Conservation (phyloP, 2,888 invertebrate species). For the Troides aeacus region DNA sequence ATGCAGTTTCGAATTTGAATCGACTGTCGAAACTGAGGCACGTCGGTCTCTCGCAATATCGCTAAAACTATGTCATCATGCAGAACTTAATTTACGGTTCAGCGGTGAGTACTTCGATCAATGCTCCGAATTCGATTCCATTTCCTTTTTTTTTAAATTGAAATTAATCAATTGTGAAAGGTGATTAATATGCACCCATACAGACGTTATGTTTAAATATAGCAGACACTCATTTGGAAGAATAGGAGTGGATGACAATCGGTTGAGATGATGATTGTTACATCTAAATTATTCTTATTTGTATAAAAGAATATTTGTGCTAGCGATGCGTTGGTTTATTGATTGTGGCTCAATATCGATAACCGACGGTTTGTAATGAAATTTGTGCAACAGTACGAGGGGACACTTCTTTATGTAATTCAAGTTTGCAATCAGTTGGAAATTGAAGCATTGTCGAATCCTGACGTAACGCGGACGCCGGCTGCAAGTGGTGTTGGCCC, state of each 20-base stretch:
- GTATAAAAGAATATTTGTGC: no score
- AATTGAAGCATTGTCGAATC: conserved; percentile 40
- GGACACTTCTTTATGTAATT: conserved; percentile 51
- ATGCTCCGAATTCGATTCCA: conserved; percentile 7
- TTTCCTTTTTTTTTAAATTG: conserved; percentile 6
- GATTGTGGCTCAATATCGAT: conserved; percentile 28
- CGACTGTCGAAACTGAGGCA: conserved; percentile 25
- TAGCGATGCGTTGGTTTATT: no score
- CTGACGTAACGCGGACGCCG: conserved; percentile 40
- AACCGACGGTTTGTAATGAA: conserved; percentile 42
- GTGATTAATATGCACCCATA: no score
- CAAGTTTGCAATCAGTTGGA: conserved; percentile 38
- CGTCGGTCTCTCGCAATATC: conserved; percentile 22
- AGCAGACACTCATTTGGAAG: no score
- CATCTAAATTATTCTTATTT: no score
- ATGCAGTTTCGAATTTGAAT: conserved; percentile 23
- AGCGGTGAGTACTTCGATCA: conserved; percentile 20
- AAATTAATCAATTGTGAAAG: conserved; percentile 5
- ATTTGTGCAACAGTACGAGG: conserved; percentile 49
- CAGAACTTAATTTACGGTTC: conserved; percentile 28
- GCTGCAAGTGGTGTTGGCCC: conserved; percentile 6
- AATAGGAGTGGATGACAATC: no score
- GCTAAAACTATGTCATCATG: conserved; percentile 25
- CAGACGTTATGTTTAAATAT: no score
- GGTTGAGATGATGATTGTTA: no score